These are phyloP conservation scores for Tachuris rubrigastra DNA, from an alignment of 2,113 vertebrate genomes.

Conservation along the genomic window DNA sequence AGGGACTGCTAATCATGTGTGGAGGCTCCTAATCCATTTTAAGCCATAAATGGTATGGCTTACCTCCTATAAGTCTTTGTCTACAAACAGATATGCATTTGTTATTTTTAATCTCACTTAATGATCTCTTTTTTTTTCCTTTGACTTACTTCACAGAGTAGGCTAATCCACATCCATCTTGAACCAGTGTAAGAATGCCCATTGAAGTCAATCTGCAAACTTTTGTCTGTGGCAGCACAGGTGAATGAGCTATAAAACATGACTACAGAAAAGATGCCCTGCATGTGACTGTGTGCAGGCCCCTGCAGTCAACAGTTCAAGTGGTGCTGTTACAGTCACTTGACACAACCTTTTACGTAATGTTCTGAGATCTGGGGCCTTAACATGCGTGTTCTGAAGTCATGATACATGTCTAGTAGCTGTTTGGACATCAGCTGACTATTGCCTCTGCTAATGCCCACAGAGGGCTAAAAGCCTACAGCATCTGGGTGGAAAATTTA, in stretches of 20 bases:
- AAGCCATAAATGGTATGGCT: not conserved
- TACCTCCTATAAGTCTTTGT: not conserved
- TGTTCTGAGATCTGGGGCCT: not conserved
- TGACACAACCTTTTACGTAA: not conserved
- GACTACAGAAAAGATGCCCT: not conserved
- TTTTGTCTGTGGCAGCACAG: not conserved
- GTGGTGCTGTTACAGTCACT: not conserved
- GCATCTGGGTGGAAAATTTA: not conserved
- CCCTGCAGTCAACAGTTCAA: not conserved
- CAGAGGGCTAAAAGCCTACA: not conserved
- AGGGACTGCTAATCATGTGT: not conserved
- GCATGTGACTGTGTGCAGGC: not conserved
- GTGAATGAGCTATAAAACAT: not conserved
- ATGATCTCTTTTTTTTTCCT: not conserved
- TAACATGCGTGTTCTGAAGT: not conserved
- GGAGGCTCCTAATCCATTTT: not conserved
- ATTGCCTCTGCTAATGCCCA: not conserved
- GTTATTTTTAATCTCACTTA: not conserved
- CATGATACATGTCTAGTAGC: not conserved
- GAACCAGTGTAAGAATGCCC: not conserved
- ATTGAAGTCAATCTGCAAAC: not conserved
- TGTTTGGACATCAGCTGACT: not conserved
- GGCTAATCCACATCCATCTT: not conserved
- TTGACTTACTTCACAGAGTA: not conserved
- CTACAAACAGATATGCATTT: not conserved